Evolutionary conservation across 2,888 invertebrate genomes (phyloP).

Genomic region (Ptilodon capucinus): DNA sequence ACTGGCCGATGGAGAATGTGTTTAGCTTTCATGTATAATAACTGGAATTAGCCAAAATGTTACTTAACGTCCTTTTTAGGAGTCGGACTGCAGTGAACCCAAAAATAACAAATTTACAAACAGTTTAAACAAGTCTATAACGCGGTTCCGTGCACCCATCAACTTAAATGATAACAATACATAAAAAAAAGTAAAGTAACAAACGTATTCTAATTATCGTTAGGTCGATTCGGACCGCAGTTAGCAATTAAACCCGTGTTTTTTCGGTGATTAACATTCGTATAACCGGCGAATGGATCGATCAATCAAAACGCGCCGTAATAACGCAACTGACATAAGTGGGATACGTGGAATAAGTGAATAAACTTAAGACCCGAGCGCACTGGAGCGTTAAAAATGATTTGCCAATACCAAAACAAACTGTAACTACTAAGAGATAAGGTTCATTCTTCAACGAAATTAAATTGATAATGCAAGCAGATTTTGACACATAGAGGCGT

Average conservation of each 20-base stretch:
- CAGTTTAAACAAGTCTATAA: not conserved
- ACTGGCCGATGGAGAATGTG: too few relatives aligned
- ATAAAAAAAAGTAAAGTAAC: slow-evolving; percentile 46
- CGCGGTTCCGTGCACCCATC: slow-evolving; percentile 9
- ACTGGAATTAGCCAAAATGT: too few relatives aligned
- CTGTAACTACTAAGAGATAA: too few relatives aligned
- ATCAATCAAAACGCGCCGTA: not conserved
- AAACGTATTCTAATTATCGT: slow-evolving; percentile 37
- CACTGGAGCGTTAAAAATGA: too few relatives aligned
- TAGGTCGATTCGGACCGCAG: slow-evolving; percentile 38
- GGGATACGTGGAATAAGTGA: not conserved
- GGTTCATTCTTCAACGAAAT: too few relatives aligned
- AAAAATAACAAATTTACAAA: not conserved
- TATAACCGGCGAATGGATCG: not conserved
- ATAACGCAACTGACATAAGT: not conserved
- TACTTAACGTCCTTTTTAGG: too few relatives aligned
- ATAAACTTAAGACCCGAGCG: not conserved
- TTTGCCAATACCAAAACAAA: not conserved
- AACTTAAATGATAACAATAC: slow-evolving; percentile 39
- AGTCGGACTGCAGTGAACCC: not conserved
- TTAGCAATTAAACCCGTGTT: slow-evolving; percentile 57
- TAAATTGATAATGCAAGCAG: too few relatives aligned
- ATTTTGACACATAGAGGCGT: too few relatives aligned
- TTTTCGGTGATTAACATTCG: slow-evolving; percentile 56
- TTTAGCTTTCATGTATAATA: too few relatives aligned